Evolutionary conservation across 2,797 vertebrate species (phyloP).

Genomic region (Simalia tracyae): DNA sequence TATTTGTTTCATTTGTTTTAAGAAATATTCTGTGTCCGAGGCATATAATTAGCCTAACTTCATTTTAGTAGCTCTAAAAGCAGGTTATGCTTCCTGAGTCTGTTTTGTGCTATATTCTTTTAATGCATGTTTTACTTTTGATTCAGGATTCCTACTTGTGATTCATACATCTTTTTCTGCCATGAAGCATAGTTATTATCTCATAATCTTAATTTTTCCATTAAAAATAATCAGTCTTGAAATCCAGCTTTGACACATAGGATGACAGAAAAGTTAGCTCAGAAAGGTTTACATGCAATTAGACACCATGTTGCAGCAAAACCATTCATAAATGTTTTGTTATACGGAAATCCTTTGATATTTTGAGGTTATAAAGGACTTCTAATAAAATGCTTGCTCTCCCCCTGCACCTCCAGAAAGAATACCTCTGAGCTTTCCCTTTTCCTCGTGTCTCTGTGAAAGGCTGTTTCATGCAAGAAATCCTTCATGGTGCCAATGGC

Average conservation of each 20-base stretch:
- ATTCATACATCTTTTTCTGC: too few relatives aligned
- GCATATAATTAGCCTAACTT: too few relatives aligned
- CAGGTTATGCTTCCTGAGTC: too few relatives aligned
- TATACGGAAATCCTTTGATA: neutral
- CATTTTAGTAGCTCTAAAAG: too few relatives aligned
- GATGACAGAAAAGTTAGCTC: neutral
- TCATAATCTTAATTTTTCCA: neutral
- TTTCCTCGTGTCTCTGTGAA: too few relatives aligned
- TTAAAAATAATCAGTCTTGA: slow-evolving; percentile 3
- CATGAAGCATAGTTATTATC: too few relatives aligned
- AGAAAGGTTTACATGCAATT: neutral
- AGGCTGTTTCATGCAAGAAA: neutral
- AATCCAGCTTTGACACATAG: neutral
- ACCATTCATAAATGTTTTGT: slow-evolving; percentile 7
- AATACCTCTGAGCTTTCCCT: neutral
- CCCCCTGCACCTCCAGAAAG: neutral
- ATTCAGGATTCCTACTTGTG: too few relatives aligned
- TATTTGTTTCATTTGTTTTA: too few relatives aligned
- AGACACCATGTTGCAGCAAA: neutral
- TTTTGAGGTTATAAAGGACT: slow-evolving; percentile 1
- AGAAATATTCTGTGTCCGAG: too few relatives aligned
- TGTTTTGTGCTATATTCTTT: too few relatives aligned
- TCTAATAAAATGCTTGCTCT: neutral
- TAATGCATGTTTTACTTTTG: too few relatives aligned
- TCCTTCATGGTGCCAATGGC: neutral